These are phyloP conservation scores for Plusia festucae DNA, from an alignment of 2,888 invertebrate species.

Conservation along the genomic window DNA sequence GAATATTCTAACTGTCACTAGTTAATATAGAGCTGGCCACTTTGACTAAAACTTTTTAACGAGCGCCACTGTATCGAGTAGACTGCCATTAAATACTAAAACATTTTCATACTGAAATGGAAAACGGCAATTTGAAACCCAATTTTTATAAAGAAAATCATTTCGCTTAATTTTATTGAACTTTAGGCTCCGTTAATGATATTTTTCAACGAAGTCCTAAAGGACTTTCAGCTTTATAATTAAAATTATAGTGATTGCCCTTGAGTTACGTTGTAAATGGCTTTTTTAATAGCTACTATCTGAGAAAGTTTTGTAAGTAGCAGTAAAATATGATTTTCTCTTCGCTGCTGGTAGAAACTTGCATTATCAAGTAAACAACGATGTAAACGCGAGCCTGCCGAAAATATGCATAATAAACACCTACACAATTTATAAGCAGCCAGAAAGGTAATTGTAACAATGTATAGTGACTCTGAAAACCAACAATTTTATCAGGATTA, in stretches of 20 bases:
- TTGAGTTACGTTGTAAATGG: conserved; percentile 41
- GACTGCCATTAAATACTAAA: conserved; percentile 25
- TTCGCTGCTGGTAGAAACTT: too few relatives aligned
- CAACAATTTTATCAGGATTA: too few relatives aligned
- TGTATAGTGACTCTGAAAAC: too few relatives aligned
- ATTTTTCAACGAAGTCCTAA: conserved; percentile 19
- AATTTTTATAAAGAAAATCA: conserved; percentile 17
- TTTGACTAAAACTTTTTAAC: conserved; percentile 58
- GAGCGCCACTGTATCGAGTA: conserved; percentile 32
- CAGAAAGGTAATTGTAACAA: too few relatives aligned
- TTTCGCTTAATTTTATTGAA: conserved; percentile 28
- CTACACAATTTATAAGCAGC: too few relatives aligned
- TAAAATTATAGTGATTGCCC: conserved; percentile 45
- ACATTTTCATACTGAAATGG: conserved; percentile 36
- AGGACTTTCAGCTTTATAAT: conserved; percentile 32
- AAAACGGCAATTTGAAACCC: conserved; percentile 32
- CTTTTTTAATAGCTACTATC: conserved; percentile 18
- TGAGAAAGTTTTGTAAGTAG: background rate
- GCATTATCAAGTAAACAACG: too few relatives aligned
- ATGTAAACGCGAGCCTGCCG: too few relatives aligned
- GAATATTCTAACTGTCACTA: conserved; percentile 57
- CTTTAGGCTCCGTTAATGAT: conserved; percentile 14
- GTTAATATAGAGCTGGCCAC: conserved; percentile 44
- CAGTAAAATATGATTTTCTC: background rate
- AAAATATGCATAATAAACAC: too few relatives aligned